phyloP scores from a whole-genome alignment of 2,797 vertebrate genomes.

The Acanthurus tractus region DNA sequence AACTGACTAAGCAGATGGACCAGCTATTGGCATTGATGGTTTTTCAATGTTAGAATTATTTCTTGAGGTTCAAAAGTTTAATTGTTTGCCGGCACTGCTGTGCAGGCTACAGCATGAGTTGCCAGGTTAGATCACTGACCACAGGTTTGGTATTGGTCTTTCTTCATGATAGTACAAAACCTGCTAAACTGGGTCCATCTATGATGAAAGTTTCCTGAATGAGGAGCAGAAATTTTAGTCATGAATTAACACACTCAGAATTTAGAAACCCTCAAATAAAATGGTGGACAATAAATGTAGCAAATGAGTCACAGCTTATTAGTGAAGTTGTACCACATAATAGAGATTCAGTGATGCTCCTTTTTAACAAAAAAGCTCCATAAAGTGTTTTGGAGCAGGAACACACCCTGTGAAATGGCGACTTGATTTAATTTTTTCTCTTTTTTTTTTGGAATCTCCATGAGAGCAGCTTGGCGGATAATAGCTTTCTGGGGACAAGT shows the following conservation, averaged over 20 bases:
- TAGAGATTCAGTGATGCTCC: slow-evolving; percentile 3
- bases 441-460: slow-evolving; percentile 28
- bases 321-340: slow-evolving; percentile 3
- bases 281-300: background rate
- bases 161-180: background rate
- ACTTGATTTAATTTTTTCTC: background rate
- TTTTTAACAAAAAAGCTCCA: slow-evolving; percentile 12
- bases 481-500: slow-evolving; percentile 78
- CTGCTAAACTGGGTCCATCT: background rate
- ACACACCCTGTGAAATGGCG: slow-evolving; percentile 23
- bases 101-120: background rate
- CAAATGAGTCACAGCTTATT: slow-evolving; percentile 30
- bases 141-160: background rate
- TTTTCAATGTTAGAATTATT: no score
- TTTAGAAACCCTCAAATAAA: no score
- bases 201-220: background rate
- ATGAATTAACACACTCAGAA: no score
- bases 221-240: background rate
- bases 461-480: slow-evolving; percentile 58
- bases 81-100: background rate
- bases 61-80: no score
- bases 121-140: background rate
- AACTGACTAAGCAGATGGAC: no score
- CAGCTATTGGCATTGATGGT: no score
- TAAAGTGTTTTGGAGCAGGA: slow-evolving; percentile 16